Evolutionary conservation across 1,140 invertebrate species (phyloP), one percentile per base, ranked within the genome.

Genomic region (Polypedilum vanderplanki): DNA sequence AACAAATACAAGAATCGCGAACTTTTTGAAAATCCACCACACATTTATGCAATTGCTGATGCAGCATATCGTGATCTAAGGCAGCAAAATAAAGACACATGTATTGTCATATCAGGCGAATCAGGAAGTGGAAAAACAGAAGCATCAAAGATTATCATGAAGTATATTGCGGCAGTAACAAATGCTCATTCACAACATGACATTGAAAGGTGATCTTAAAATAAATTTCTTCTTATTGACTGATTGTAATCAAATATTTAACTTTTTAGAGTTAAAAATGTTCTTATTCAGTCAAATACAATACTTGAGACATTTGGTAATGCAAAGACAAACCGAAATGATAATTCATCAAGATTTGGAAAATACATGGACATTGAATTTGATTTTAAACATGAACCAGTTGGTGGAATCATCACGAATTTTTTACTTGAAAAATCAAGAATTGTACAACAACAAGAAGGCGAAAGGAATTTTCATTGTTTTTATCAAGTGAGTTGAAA

Each of bases 301-400:
- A 94, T 99, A 77, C 84, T 99, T 77, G 97, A 99, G 84, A 93
- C 96, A 2, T 98, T 98, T 83, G 97, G 97, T 33, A 98, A 98
- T 86, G 97, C 97, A 1, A 98, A 98, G 83, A 99, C 97, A 3
- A 98, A 94, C 79, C 87, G 96, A 73, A 98, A 99, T 84, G 96
- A 98, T 82, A 98, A 98, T 85, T 98, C 95, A 0, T 98, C 95
- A 73, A 88, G 97, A 40, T 98, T 99, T 85, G 97, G 97, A 74
- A 99, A 99, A 83, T 98, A 98, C 83, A 98, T 99, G 96, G 96
- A 98, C 82, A 98, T 99, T 77, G 95, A 98, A 86, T 99, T 98
- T 84, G 95, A 98, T 85, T 98, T 96, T 83, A 98, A 98, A 85
- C 96, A 96, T 0, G 97, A 98, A 84, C 96, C 97, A 0, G 89